phyloP scores from a whole-genome alignment of 2,888 invertebrate genomes.

The Chrysolina americana region DNA sequence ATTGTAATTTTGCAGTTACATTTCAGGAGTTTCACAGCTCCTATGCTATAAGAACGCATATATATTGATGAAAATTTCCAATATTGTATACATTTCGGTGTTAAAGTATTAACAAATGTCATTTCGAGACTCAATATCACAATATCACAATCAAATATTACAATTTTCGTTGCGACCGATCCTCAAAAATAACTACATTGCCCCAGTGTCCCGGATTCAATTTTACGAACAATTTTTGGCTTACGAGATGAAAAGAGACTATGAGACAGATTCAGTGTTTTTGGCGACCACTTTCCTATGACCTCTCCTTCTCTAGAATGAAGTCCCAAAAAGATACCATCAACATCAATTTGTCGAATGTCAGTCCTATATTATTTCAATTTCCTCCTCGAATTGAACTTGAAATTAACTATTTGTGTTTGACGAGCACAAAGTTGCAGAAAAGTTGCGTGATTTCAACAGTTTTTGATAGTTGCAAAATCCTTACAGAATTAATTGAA shows the following conservation, averaged over 20 bases:
- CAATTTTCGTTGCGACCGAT: slow-evolving; percentile 1
- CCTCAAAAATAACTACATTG: neutral
- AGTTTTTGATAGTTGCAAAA: too few relatives aligned
- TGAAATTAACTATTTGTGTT: too few relatives aligned
- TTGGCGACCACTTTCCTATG: too few relatives aligned
- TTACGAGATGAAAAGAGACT: neutral
- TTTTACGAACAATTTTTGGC: neutral
- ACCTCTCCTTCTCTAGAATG: too few relatives aligned
- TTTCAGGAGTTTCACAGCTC: neutral
- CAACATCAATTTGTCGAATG: too few relatives aligned
- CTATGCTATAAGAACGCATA: neutral
- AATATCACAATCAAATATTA: neutral
- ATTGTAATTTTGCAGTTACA: neutral
- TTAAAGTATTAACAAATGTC: slow-evolving; percentile 9
- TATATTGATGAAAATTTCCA: neutral
- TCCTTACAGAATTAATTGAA: too few relatives aligned
- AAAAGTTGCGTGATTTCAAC: too few relatives aligned
- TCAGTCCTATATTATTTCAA: too few relatives aligned
- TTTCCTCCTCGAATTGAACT: too few relatives aligned
- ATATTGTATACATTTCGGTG: neutral
- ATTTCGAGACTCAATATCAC: slow-evolving; percentile 20
- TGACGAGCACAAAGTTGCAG: too few relatives aligned
- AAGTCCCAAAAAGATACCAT: too few relatives aligned
- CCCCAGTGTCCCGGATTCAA: neutral
- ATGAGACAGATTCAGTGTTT: too few relatives aligned